Conservation (phyloP, 2,113 vertebrate genomes). For the Perca flavescens region DNA sequence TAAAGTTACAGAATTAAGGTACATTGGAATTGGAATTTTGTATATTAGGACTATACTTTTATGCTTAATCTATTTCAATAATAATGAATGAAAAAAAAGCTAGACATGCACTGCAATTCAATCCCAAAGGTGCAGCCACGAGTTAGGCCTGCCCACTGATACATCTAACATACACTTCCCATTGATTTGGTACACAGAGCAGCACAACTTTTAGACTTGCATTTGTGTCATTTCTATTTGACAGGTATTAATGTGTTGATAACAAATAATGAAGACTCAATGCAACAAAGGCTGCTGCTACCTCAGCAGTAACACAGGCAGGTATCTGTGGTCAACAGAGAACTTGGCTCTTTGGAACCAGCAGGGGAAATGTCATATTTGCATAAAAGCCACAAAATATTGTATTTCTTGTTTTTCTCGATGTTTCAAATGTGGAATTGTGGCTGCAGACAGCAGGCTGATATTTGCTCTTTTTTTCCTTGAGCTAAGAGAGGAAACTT, state of each 20-base stretch:
- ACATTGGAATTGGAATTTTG: conserved; percentile 2
- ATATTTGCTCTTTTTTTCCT: conserved; percentile 60
- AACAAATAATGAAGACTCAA: conserved; percentile 67
- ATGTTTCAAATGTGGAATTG: conserved; percentile 55
- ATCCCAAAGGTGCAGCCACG: conserved; percentile 39
- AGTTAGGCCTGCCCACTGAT: conserved; percentile 46
- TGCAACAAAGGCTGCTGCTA: conserved; percentile 59
- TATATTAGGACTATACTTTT: not conserved
- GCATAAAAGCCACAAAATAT: conserved; percentile 78
- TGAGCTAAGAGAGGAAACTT: conserved; percentile 57
- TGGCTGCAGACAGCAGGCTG: conserved; percentile 40
- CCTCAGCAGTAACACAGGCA: conserved; percentile 67
- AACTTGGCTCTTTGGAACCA: conserved; percentile 51
- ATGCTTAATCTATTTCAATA: conserved; percentile 20
- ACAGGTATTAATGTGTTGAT: conserved; percentile 70
- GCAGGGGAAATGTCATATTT: conserved; percentile 81
- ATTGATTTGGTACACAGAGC: conserved; percentile 35
- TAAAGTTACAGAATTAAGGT: not conserved
- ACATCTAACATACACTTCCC: conserved; percentile 36
- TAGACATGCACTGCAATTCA: conserved; percentile 36
- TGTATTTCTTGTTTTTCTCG: conserved; percentile 73
- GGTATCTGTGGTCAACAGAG: conserved; percentile 76
- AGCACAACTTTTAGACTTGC: conserved; percentile 52
- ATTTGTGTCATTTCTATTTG: conserved; percentile 61
- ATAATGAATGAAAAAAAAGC: conserved; percentile 31